Evolutionary conservation across 2,888 invertebrate species (phyloP).

Genomic region (Pycnomerus fuliginosus): DNA sequence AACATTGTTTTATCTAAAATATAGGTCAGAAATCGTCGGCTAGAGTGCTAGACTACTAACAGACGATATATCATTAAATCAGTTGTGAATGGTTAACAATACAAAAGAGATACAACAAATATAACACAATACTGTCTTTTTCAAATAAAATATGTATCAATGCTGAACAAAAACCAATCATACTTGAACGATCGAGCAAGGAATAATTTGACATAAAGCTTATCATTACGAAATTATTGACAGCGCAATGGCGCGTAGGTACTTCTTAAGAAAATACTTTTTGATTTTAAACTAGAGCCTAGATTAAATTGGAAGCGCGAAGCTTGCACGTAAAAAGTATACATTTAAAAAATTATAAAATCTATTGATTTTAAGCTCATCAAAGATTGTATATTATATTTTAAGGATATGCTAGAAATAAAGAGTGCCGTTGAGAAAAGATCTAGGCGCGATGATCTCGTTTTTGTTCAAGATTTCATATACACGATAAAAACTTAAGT

Average conservation of each 20-base stretch:
- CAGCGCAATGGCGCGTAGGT: conserved; percentile 4
- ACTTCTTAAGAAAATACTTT: conserved; percentile 13
- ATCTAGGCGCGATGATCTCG: conserved; percentile 7
- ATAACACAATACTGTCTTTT: conserved; percentile 41
- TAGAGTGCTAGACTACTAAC: background rate
- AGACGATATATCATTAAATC: conserved; percentile 8
- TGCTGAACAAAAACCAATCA: too few relatives aligned
- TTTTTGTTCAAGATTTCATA: conserved; percentile 13
- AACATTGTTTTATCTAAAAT: conserved; percentile 10
- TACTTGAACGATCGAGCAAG: too few relatives aligned
- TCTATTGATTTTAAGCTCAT: conserved; percentile 44
- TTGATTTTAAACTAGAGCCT: conserved; percentile 15
- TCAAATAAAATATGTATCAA: background rate
- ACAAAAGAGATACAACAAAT: conserved; percentile 25
- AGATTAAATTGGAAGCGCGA: conserved; percentile 34
- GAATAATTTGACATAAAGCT: background rate
- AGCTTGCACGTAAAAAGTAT: conserved; percentile 33
- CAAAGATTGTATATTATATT: conserved; percentile 31
- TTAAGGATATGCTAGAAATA: conserved; percentile 1
- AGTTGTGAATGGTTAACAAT: conserved; percentile 23
- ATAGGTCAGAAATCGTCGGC: background rate
- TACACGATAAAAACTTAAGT: conserved; percentile 31
- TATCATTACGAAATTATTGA: background rate
- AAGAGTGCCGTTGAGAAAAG: background rate
- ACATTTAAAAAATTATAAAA: conserved; percentile 44